Base-by-base conservation (phyloP, 2,888 invertebrate genomes). In the Euplagia quadripunctaria region DNA sequence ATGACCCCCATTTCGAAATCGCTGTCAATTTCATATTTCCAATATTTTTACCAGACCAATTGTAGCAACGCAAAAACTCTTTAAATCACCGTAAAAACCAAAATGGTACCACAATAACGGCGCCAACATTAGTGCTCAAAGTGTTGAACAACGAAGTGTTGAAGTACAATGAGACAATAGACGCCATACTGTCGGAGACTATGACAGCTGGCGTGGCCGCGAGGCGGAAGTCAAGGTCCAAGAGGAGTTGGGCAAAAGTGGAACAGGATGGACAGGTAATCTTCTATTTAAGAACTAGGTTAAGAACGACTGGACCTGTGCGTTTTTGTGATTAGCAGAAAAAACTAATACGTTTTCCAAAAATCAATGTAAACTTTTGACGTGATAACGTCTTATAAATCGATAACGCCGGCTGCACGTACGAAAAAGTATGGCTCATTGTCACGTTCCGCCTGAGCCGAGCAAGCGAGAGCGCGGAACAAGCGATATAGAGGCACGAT, bases 171-270 rank as follows among this genome's bases (percentile, higher is more conserved):
- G 73, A 20, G 16, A 66, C 77, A 58, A 52, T 72, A 78, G 73
- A 65, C 46, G 75, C 51, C 17, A 78, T 71, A 75, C 82, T 84
- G 78, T 78, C 74, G 51, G 68, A 76, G 75, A 82, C 77, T 74
- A 96, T 96, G 95, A 96, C 95, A 71, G 95, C 95, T 71, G 95
- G 95, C 4, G 94, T 95, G 74, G 89, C 94, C 55, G 89, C 93
- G 17, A 87, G 94, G 72, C 87, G 95, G 80, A 94, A 95, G 87
- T 86, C 92, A 61, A 89, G 91, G 80, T 85, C 93, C 43, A 83
- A 92, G 72, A 85, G 90, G 67, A 94, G 94, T 82, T 95, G 95
- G 95, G 94, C 94, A 49, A 92, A 92, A 69, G 89, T 95, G 46
- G 94, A 94, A 51, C 89, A 89, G n/a, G 94, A 94, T 83, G 91